These are phyloP conservation scores for Drosophila simulans DNA, from an alignment of 1,140 invertebrate species.

Conservation along the genomic window DNA sequence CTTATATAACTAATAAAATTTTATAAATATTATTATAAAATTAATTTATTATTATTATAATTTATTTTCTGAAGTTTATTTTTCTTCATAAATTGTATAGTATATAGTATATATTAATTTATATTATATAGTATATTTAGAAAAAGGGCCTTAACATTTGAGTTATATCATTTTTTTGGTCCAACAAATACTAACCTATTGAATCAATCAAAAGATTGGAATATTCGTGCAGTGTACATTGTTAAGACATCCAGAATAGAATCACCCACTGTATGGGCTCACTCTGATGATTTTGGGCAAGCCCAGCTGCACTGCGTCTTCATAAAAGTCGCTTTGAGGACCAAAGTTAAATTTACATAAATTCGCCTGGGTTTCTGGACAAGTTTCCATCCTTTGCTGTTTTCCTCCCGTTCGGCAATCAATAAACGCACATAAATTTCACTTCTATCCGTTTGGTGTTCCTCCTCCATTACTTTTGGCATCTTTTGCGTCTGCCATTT, in stretches of 20 bases:
- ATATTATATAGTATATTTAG: too few species aligned
- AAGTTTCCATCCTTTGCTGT: slow-evolving; percentile 44
- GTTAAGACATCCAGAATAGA: slow-evolving; percentile 4
- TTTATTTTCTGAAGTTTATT: too few species aligned
- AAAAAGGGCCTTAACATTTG: too few species aligned
- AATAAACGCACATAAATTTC: slow-evolving; percentile 76
- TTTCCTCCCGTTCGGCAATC: slow-evolving; percentile 56
- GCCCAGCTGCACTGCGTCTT: slow-evolving; percentile 73
- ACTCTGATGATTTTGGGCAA: slow-evolving; percentile 12
- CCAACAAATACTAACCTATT: too few species aligned
- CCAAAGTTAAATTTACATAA: slow-evolving; percentile 70
- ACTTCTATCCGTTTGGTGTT: slow-evolving; percentile 67
- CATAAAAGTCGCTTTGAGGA: slow-evolving; percentile 73
- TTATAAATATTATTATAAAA: too few species aligned
- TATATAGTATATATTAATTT: too few species aligned
- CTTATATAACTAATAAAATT: too few species aligned
- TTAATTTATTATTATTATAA: too few species aligned
- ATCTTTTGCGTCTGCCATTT: slow-evolving; percentile 25
- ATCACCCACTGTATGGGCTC: slow-evolving; percentile 31
- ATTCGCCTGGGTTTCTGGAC: slow-evolving; percentile 47
- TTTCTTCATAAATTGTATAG: too few species aligned
- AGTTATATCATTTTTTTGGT: too few species aligned
- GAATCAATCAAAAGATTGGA: neutral
- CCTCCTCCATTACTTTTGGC: slow-evolving; percentile 56
- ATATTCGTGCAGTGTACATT: neutral